Evolutionary conservation across 2,113 vertebrate genomes (phyloP), one percentile per base, ranked within the genome.

Genomic region (Prunella himalayana): DNA sequence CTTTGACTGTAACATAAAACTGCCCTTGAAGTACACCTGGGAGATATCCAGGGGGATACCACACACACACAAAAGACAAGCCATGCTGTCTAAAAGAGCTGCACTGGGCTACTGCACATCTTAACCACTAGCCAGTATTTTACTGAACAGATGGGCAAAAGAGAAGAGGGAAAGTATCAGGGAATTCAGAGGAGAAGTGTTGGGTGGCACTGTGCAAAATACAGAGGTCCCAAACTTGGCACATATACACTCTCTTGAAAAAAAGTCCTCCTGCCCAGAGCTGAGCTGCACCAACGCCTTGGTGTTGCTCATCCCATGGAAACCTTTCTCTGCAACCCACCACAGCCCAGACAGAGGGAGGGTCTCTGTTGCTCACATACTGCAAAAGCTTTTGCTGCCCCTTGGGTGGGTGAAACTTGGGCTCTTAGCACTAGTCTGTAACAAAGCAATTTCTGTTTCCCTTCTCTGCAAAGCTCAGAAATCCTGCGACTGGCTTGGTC

Each of bases 1-100:
- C 68, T 71, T 73, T 4, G 13, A 50, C 75, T 81, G 13, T 33
- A 75, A 88, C 68, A 94, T 87, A 95, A 78, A 93, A 92, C 79
- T 87, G 51, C 23, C 86, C 71, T 95, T 95, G 89, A 92, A 81
- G 76, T 27, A 39, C 53, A 77, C 75, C 82, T 96, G 92, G 87
- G 79, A 91, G 82, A 70, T 66, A 49, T 92, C 81, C 45, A 49
- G 77, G 47, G 41, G 51, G 13, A 66, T 90, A 63, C 80, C 92
- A 95, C 92, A 93, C 80, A 96, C 2, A 86, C 1, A 13, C 76
- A 66, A 24, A 72, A 75, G 44, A 37, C 0, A 9, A 94, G 51
- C 56, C 82, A 90, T 39, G 35, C 35, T 72, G 71, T 61, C 88
- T 81, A 16, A 90, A 72, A 39, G 33, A 76, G 39, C 49, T 61